Percentiles rank a stretch among this genome's conserved stretches.
phyloP scores from a whole-genome alignment of 2,888 invertebrate genomes.

The Crepidodera aurea region DNA sequence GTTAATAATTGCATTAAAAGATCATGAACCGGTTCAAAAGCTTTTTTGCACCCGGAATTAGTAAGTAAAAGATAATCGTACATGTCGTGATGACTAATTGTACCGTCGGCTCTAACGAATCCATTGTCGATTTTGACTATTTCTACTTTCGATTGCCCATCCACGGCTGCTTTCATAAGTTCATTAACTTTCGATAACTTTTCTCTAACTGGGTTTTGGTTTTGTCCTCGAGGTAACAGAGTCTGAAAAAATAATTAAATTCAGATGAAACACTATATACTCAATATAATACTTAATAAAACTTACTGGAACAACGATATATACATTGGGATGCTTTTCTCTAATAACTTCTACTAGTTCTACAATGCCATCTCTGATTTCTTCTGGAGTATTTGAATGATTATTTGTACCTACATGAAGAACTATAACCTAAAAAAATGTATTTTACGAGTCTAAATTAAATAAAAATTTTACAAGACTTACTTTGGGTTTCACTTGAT shows the following conservation, averaged over 20 bases:
- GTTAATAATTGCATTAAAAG: conserved; percentile 78
- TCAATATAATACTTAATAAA: conserved; percentile 30
- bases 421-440: conserved; percentile 75
- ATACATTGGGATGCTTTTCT: conserved; percentile 79
- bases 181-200: conserved; percentile 80
- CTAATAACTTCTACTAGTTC: conserved; percentile 78
- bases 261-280: conserved; percentile 58
- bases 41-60: conserved; percentile 85
- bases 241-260: conserved; percentile 68
- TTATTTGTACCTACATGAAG: conserved; percentile 91
- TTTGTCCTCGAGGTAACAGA: conserved; percentile 86
- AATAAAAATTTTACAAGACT: conserved; percentile 6
- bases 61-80: conserved; percentile 90
- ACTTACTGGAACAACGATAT: conserved; percentile 86
- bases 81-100: conserved; percentile 90
- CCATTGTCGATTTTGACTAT: conserved; percentile 82
- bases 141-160: conserved; percentile 73
- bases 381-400: conserved; percentile 78
- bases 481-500: conserved; percentile 88
- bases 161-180: conserved; percentile 71
- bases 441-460: conserved; percentile 14
- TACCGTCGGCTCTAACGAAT: conserved; percentile 76
- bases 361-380: conserved; percentile 82
- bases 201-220: conserved; percentile 81
- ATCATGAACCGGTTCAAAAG: conserved; percentile 86